Evolutionary conservation across 2,113 vertebrate genomes (phyloP).

Genomic region (Rostratula benghalensis): DNA sequence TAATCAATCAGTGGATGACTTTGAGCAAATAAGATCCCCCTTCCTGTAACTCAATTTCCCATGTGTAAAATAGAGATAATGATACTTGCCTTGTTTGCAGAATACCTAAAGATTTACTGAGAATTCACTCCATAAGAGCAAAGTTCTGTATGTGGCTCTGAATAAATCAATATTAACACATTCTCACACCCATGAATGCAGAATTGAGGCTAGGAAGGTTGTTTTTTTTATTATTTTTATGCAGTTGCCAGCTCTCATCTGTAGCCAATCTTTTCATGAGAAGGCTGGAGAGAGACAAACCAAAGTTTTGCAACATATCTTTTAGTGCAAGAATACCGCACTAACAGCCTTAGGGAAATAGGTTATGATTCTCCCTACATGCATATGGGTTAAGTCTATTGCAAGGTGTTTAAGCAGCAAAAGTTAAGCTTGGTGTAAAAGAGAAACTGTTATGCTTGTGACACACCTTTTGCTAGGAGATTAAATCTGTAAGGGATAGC

Average conservation of each 20-base stretch:
- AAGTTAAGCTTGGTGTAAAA: not conserved
- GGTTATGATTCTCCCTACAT: not conserved
- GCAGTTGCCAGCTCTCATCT: not conserved
- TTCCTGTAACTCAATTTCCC: not conserved
- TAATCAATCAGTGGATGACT: not conserved
- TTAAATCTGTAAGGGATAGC: not conserved
- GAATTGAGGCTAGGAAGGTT: not conserved
- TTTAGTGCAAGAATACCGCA: not conserved
- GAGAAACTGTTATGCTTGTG: not conserved
- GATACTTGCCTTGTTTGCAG: not conserved
- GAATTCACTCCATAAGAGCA: not conserved
- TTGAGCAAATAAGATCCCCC: slow-evolving; percentile 15
- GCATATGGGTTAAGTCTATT: not conserved
- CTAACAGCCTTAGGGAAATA: not conserved
- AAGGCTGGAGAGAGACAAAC: not conserved
- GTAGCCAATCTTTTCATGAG: not conserved
- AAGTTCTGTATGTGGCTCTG: not conserved
- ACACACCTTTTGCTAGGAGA: not conserved
- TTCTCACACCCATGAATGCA: not conserved
- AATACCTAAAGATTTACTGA: not conserved
- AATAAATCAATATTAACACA: not conserved
- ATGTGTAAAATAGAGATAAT: not conserved
- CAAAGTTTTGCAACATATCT: rapidly evolving
- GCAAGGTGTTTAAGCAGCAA: not conserved
- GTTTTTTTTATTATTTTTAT: not conserved